These are phyloP conservation scores for Peromyscus eremicus DNA, from an alignment of 2,797 vertebrate species.

Conservation along the genomic window DNA sequence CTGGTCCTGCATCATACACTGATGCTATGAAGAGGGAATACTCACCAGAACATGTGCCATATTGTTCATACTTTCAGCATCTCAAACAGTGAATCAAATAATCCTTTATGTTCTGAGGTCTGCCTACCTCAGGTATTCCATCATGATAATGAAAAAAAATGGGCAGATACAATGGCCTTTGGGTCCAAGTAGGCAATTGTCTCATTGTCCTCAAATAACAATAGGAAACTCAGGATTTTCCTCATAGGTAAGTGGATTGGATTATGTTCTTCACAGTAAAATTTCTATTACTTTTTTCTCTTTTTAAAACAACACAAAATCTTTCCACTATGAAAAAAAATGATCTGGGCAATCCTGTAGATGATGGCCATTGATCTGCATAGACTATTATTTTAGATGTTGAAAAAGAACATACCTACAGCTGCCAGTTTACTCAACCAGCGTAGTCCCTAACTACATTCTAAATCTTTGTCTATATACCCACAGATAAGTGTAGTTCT, in stretches of 20 bases:
- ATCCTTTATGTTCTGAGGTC: background rate
- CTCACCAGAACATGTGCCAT: background rate
- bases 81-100: background rate
- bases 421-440: background rate
- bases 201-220: background rate
- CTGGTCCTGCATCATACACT: background rate
- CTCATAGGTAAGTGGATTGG: background rate
- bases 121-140: background rate
- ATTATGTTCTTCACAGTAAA: background rate
- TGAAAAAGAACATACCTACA: background rate
- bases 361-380: background rate
- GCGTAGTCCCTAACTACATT: background rate
- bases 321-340: background rate
- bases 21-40: background rate
- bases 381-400: background rate
- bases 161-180: background rate
- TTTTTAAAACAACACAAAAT: background rate
- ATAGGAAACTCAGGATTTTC: background rate
- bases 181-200: background rate
- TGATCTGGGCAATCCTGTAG: background rate
- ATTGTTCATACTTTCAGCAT: background rate
- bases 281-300: background rate
- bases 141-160: background rate
- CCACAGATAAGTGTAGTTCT: background rate
- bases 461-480: no score